phyloP scores from a whole-genome alignment of 1,140 invertebrate genomes.

The Agrypnia vestita region DNA sequence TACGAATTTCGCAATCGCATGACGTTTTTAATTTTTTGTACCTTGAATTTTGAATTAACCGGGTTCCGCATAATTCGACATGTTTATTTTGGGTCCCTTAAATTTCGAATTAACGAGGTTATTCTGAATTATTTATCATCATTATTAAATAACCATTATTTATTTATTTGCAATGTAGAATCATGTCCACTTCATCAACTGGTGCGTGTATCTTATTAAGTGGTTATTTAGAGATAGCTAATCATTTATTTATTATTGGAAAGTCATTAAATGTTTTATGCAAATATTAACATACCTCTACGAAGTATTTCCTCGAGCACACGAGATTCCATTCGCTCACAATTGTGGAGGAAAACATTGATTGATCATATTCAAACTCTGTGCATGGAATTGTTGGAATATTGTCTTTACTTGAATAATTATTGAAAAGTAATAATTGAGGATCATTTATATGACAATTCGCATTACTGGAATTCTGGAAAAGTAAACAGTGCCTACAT shows the following conservation, averaged over 20 bases:
- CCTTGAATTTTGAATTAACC: too few relatives aligned
- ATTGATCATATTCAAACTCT: constrained; percentile 75
- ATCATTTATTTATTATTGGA: not conserved
- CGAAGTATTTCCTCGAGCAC: constrained; percentile 76
- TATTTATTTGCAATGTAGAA: too few relatives aligned
- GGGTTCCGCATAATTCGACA: too few relatives aligned
- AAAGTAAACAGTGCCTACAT: constrained; percentile 33
- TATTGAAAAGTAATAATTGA: constrained; percentile 58
- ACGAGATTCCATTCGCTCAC: constrained; percentile 84
- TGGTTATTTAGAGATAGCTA: too few relatives aligned
- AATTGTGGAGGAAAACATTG: constrained; percentile 79
- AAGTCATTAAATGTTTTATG: not conserved
- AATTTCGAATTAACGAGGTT: too few relatives aligned
- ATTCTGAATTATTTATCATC: too few relatives aligned
- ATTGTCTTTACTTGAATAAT: constrained; percentile 64
- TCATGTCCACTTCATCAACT: too few relatives aligned
- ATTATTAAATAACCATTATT: too few relatives aligned
- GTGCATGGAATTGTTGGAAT: constrained; percentile 71
- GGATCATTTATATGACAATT: constrained; percentile 68
- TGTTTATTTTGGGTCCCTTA: too few relatives aligned
- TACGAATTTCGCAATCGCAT: too few relatives aligned
- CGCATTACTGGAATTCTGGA: constrained; percentile 65
- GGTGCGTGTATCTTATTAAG: too few relatives aligned
- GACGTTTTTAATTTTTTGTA: too few relatives aligned
- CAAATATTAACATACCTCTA: constrained; percentile 67